A percentile compares a stretch with the other conserved stretches of the same genome.
Conservation (phyloP, 2,888 invertebrate genomes). For the Camponotus fellah region DNA sequence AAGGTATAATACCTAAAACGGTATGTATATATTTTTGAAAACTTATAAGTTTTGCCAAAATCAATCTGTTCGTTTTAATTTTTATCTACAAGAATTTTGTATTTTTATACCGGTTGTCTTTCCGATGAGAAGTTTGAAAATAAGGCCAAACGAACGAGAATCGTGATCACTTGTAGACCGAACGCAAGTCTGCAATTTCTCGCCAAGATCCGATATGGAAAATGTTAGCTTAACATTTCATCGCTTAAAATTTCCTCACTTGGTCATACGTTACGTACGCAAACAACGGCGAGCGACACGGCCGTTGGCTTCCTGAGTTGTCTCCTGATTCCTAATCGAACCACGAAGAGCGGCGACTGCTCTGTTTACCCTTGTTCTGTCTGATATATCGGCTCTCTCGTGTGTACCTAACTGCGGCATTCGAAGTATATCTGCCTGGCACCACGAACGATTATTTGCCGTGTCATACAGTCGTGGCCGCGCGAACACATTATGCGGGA, state of each 20-base stretch:
- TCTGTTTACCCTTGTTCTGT: slow-evolving; percentile 39
- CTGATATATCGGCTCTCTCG: slow-evolving; percentile 40
- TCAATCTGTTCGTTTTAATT: neutral
- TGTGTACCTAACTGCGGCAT: slow-evolving; percentile 26
- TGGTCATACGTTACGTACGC: neutral
- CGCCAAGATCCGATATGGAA: slow-evolving; percentile 5
- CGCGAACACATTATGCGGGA: slow-evolving; percentile 20
- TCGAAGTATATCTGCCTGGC: slow-evolving; percentile 27
- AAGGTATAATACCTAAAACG: too few relatives aligned
- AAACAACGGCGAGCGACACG: neutral
- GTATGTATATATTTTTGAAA: too few relatives aligned
- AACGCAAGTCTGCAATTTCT: neutral
- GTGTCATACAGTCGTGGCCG: slow-evolving; percentile 44
- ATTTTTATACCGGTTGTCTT: neutral
- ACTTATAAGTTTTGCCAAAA: too few relatives aligned
- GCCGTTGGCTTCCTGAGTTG: slow-evolving; percentile 1
- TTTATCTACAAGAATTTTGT: neutral
- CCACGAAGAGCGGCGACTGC: slow-evolving; percentile 24
- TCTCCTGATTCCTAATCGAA: slow-evolving; percentile 56
- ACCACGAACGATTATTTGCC: slow-evolving; percentile 53
- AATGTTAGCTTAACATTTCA: neutral
- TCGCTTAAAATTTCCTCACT: slow-evolving; percentile 9
- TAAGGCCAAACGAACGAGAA: neutral
- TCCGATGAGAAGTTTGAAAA: neutral
- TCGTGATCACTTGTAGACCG: neutral